Percentiles rank a stretch among this genome's conserved stretches.
These are phyloP conservation scores for Pseudomyrmex concolor DNA, from an alignment of 1,140 invertebrate species.

Conservation along the genomic window DNA sequence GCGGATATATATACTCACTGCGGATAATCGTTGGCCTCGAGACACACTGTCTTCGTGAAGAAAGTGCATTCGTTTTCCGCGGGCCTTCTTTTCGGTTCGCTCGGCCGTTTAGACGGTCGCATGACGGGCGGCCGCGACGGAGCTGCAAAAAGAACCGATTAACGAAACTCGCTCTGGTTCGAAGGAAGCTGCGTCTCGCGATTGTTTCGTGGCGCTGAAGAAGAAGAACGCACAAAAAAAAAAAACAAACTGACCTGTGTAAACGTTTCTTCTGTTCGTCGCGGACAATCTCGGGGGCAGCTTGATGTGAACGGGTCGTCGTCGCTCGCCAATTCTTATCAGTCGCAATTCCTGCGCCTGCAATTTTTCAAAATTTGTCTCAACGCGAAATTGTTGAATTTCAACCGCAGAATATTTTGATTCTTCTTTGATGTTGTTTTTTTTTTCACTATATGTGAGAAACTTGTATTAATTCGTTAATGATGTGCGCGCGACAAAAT, in stretches of 20 bases:
- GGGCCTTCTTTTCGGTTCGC: conserved; percentile 73
- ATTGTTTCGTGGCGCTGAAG: neutral
- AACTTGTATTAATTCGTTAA: neutral
- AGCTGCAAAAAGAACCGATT: conserved; percentile 58
- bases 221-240: neutral
- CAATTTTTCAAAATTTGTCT: conserved; percentile 63
- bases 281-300: conserved; percentile 61
- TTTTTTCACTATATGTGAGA: neutral
- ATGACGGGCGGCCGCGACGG: conserved; percentile 59
- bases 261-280: conserved; percentile 80
- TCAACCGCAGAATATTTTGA: no score
- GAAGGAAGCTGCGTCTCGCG: no score
- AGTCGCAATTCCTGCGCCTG: conserved; percentile 82
- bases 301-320: conserved; percentile 75
- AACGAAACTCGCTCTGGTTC: neutral
- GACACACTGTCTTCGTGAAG: conserved; percentile 91
- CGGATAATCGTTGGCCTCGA: conserved; percentile 91
- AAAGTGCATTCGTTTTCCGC: conserved; percentile 87
- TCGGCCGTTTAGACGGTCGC: conserved; percentile 69
- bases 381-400: neutral
- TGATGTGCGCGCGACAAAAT: neutral
- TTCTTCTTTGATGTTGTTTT: no score
- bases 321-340: conserved; percentile 68
- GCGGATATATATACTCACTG: conserved; percentile 86
- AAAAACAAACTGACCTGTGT: conserved; percentile 74